Conservation (phyloP, 2,888 invertebrate genomes). For the Eilema depressum region DNA sequence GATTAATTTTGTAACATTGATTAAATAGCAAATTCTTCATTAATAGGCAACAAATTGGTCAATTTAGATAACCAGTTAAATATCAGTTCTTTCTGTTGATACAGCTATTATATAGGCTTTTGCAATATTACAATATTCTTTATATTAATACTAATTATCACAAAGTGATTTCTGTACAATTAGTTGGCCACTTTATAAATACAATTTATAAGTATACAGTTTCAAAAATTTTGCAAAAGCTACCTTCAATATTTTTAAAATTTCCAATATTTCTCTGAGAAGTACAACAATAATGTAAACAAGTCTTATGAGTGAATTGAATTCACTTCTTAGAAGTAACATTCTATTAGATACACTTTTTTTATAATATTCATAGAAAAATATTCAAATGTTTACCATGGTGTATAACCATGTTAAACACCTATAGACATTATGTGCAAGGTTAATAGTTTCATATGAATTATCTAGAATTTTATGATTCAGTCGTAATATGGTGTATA, state of each 20-base stretch:
- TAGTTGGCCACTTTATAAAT: slow-evolving; percentile 60
- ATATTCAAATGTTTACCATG: slow-evolving; percentile 47
- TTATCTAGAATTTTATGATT: slow-evolving; percentile 55
- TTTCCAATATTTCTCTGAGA: slow-evolving; percentile 31
- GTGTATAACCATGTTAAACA: no score
- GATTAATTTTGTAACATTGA: slow-evolving; percentile 44
- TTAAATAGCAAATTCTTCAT: slow-evolving; percentile 31
- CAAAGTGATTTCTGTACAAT: slow-evolving; percentile 58
- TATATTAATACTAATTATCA: slow-evolving; percentile 62
- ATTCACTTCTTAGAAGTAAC: slow-evolving; percentile 43
- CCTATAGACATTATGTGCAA: slow-evolving; percentile 47
- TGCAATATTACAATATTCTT: slow-evolving; percentile 54
- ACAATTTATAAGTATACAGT: slow-evolving; percentile 48
- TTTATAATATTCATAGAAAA: slow-evolving; percentile 51
- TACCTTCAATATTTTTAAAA: slow-evolving; percentile 27
- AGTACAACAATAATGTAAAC: slow-evolving; percentile 52
- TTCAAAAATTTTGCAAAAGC: slow-evolving; percentile 49
- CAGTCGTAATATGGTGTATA: slow-evolving; percentile 60
- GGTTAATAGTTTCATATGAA: slow-evolving; percentile 49
- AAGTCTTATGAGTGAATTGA: slow-evolving; percentile 51
- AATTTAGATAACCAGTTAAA: slow-evolving; percentile 35
- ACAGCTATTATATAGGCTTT: slow-evolving; percentile 56
- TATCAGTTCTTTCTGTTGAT: slow-evolving; percentile 51
- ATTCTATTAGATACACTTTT: slow-evolving; percentile 19
- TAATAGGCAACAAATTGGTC: slow-evolving; percentile 42